Evolutionary conservation across 2,113 vertebrate genomes (phyloP), one percentile per base, ranked within the genome.

Genomic region (Riparia riparia): DNA sequence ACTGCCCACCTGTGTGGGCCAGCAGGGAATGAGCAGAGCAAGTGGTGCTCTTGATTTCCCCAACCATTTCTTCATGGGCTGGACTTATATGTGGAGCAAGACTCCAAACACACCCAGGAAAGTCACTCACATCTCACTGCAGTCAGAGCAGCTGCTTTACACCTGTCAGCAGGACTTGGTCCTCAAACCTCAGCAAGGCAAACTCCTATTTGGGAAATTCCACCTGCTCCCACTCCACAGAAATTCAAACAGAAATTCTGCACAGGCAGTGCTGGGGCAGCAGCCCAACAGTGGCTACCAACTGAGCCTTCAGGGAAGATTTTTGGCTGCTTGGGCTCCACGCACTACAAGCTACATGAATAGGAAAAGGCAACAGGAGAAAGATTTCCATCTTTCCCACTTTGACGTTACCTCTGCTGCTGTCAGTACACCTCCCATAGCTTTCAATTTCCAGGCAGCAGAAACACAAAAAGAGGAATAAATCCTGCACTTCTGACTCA

Each of bases 1-100:
- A 1, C 18, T 74, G 18, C 21, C 41, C 21, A 17, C 0, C 0
- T 3, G 7, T 31, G 54, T 34, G 83, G 37, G 17, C 20, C 51
- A 68, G 71, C 51, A 53, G 44, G 0, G 11, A 31, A 4, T 47
- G 28, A 34, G 89, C 60, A 85, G 34, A 76, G 54, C 39, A 60
- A 66, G 47, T 1, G 1, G 3, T 39, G 8, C 32, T 31, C 17
- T 13, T 76, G 9, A 49, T 60, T 66, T 79, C 82, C 66, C 20
- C 41, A 80, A 58, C 45, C 63, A 42, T 44, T 58, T 25, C 29
- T 82, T 64, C 41, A 19, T 6, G 26, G 17, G 8, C 53, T n/a
- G 28, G 16, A 37, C 8, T 37, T 64, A 37, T 15, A 45, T 22
- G 39, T 57, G 57, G n/a, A 81, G 57, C 37, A 79, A 45, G 49